Evolutionary conservation across 2,113 vertebrate species (phyloP).

Genomic region (Sceloporus undulatus): DNA sequence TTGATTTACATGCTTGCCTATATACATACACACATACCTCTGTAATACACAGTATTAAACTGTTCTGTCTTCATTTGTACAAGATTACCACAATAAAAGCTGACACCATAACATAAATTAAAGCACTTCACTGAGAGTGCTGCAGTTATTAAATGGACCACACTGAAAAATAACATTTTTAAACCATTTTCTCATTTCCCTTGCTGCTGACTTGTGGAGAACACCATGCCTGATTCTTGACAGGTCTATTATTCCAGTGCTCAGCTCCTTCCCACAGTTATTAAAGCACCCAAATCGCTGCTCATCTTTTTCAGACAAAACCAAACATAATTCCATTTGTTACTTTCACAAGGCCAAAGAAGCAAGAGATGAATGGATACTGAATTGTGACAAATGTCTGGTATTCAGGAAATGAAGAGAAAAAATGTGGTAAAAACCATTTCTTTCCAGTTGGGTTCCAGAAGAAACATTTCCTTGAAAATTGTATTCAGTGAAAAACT

Average conservation of each 20-base stretch:
- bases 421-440: constrained; percentile 70
- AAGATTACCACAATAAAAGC: constrained; percentile 52
- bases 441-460: constrained; percentile 65
- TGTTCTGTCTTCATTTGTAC: constrained; percentile 23
- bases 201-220: constrained; percentile 76
- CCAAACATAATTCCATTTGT: constrained; percentile 79
- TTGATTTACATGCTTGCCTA: background rate
- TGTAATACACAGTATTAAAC: background rate
- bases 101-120: constrained; percentile 67
- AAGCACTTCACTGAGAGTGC: constrained; percentile 63
- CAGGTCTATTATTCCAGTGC: constrained; percentile 90
- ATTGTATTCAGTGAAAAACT: constrained; percentile 50
- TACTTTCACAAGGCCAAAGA: constrained; percentile 79
- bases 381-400: constrained; percentile 81
- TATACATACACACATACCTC: background rate
- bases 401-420: constrained; percentile 77
- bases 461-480: constrained; percentile 50
- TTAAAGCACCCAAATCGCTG: constrained; percentile 79
- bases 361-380: constrained; percentile 81
- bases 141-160: constrained; percentile 74
- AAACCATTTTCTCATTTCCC: constrained; percentile 85
- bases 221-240: constrained; percentile 83
- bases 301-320: constrained; percentile 82
- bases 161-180: constrained; percentile 82
- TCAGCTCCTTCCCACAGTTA: constrained; percentile 81